Base-by-base conservation (phyloP, 1,140 invertebrate species). In the Pteromalus puparum region DNA sequence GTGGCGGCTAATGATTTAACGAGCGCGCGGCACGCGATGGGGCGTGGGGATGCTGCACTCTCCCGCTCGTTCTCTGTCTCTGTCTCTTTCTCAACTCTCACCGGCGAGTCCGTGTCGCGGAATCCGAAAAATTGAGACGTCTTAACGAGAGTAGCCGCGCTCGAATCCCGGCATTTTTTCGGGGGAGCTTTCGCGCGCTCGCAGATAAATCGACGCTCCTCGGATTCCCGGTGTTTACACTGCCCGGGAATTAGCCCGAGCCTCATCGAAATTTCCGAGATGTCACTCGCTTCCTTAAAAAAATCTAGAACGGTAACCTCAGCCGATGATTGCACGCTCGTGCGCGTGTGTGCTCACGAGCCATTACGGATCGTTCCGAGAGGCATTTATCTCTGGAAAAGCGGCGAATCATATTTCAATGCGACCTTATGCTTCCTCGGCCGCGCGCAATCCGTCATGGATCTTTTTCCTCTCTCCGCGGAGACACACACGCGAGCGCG, bases 1-100 rank as follows among this genome's bases (percentile, higher is more conserved):
- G 72, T 42, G 24, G 72, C 65, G 28, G 82, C 74, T 84, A 84
- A 84, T 84, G 82, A 73, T 79, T 84, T 79, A 84, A 84, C 74
- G 68, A 79, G 82, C 82, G 28, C 61, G 28, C 13, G 74, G 74
- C 76, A 77, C 76, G 74, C 68, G 61, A 83, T 78, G 74, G 53
- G 73, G 72, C 80, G 70, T 77, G 28, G 21, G 72, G 72, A 18
- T 28, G 30, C 21, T 21, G 21, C 21, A 21, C 73, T 26, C 61
- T 77, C 53, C 4, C 13, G 9, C 26, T 61, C 79, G 13, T 21
- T 53, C 53, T 28, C 34, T 34, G 42, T 0, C n/a, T 6, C 53
- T 42, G 38, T 42, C 38, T 42, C 9, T 42, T 42, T 42, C 38
- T 42, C 38, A 42, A 42, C 38, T 42, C 38, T 42, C 30, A 34